Conservation (phyloP, 2,797 vertebrate genomes). For the Mastacembelus armatus region DNA sequence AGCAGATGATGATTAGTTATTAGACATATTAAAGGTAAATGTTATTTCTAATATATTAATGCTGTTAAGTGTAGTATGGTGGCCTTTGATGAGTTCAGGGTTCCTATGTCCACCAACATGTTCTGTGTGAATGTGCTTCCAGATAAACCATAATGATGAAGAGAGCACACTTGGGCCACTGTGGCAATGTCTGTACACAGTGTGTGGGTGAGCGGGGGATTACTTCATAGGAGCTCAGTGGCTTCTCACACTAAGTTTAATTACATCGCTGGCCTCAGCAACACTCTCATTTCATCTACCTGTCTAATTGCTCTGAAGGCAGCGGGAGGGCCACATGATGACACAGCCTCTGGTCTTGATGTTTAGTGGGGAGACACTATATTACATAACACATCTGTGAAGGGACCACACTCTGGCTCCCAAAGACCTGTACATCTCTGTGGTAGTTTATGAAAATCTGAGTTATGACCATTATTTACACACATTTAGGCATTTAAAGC, state of each 20-base stretch:
- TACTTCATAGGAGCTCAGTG: slow-evolving; percentile 44
- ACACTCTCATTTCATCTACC: slow-evolving; percentile 63
- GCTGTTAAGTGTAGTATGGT: too few species aligned
- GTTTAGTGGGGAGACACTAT: slow-evolving; percentile 53
- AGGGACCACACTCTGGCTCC: slow-evolving; percentile 25
- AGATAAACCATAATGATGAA: slow-evolving; percentile 21
- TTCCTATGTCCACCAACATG: too few species aligned
- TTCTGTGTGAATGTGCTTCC: too few species aligned
- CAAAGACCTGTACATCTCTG: slow-evolving; percentile 25
- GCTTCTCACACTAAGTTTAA: slow-evolving; percentile 66
- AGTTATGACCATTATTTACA: slow-evolving; percentile 51
- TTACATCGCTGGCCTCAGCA: slow-evolving; percentile 61
- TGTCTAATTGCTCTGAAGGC: slow-evolving; percentile 69
- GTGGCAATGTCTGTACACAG: slow-evolving; percentile 7
- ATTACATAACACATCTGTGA: slow-evolving; percentile 58
- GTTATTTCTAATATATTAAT: too few species aligned
- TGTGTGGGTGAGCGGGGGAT: slow-evolving; percentile 3
- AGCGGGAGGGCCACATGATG: slow-evolving; percentile 52
- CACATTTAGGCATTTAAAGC: slow-evolving; percentile 46
- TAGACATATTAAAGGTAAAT: too few species aligned
- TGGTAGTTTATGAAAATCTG: slow-evolving; percentile 31
- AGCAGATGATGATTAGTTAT: too few species aligned
- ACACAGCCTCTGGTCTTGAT: slow-evolving; percentile 59
- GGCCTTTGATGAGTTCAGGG: neutral
- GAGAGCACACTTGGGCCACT: neutral